Evolutionary conservation across 2,888 invertebrate species (phyloP).

Genomic region (Bimastos eiseni): DNA sequence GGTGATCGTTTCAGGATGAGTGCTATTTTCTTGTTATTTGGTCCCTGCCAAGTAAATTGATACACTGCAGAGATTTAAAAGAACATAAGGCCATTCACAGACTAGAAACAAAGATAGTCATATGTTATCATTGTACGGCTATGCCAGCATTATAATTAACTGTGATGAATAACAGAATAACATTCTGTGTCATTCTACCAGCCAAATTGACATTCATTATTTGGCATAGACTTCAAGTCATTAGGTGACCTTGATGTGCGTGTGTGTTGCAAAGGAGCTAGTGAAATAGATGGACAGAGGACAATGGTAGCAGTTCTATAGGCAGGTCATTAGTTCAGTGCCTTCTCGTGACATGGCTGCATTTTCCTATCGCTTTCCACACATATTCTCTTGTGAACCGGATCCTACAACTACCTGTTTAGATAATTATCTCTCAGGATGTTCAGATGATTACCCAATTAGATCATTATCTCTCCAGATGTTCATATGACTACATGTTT

Average conservation of each 20-base stretch:
- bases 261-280: not conserved
- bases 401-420: too few relatives aligned
- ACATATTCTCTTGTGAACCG: not conserved
- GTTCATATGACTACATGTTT: too few relatives aligned
- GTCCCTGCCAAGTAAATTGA: slow-evolving; percentile 48
- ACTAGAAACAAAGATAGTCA: too few relatives aligned
- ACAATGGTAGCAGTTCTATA: not conserved
- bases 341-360: not conserved
- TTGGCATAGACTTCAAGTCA: not conserved
- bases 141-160: too few relatives aligned
- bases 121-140: too few relatives aligned
- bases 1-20: slow-evolving; percentile 50
- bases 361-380: slow-evolving; percentile 18
- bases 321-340: not conserved
- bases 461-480: too few relatives aligned
- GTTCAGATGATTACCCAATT: too few relatives aligned
- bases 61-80: not conserved
- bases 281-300: not conserved
- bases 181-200: too few relatives aligned
- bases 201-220: too few relatives aligned
- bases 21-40: slow-evolving; percentile 53
- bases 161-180: too few relatives aligned
- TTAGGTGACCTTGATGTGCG: not conserved
- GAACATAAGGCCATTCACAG: not conserved
- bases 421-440: too few relatives aligned